Evolutionary conservation across 2,797 vertebrate genomes (phyloP).

Genomic region (Eulemur coronatus): DNA sequence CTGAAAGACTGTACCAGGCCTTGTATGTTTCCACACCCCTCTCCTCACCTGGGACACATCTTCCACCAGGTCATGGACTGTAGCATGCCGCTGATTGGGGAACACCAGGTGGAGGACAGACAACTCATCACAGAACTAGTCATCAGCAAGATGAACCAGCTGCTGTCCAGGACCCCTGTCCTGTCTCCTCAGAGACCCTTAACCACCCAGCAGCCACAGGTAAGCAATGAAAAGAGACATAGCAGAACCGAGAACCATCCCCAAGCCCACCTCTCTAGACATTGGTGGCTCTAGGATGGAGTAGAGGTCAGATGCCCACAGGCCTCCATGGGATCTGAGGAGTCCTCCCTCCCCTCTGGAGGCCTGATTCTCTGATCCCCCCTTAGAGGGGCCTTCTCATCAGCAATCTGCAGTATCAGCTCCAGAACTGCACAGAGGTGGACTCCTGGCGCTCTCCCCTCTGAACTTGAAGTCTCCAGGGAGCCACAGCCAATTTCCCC

Average conservation of each 20-base stretch:
- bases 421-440: not conserved
- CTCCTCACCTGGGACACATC: slow-evolving; percentile 42
- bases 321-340: not conserved
- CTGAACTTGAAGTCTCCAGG: not conserved
- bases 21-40: not conserved
- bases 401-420: not conserved
- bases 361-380: not conserved
- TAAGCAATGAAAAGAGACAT: slow-evolving; percentile 75
- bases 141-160: slow-evolving; percentile 94
- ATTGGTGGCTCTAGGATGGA: not conserved
- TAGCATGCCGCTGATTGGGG: slow-evolving; percentile 96
- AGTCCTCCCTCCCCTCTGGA: not conserved
- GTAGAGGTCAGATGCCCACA: not conserved
- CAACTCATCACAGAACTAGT: slow-evolving; percentile 96
- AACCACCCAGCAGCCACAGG: slow-evolving; percentile 95
- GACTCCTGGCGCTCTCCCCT: not conserved
- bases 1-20: not conserved
- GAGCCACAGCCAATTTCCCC: not conserved
- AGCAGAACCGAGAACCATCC: not conserved
- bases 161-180: slow-evolving; percentile 87
- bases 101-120: slow-evolving; percentile 95
- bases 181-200: slow-evolving; percentile 92
- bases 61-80: slow-evolving; percentile 94
- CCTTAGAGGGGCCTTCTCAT: not conserved
- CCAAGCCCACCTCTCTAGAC: not conserved